Evolutionary conservation across 2,888 invertebrate species (phyloP), one percentile per base, ranked within the genome.

Genomic region (Chrysotoxum bicinctum): DNA sequence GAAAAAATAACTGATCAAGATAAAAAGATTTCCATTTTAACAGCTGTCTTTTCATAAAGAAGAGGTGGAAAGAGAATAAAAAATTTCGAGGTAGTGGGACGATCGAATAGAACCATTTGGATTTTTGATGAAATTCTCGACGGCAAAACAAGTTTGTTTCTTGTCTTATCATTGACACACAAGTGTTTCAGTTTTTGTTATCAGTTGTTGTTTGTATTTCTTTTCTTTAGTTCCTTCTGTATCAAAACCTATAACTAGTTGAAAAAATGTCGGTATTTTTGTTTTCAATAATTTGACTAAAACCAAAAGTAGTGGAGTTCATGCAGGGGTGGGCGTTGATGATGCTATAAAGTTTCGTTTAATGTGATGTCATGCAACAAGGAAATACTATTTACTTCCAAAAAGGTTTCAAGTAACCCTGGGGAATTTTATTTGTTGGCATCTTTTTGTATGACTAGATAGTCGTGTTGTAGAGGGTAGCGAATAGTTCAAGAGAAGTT

Each of bases 91-190:
- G 64, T 19, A 4, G 45, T n/a, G 40, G 23, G 21, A 60, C 10
- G 40, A 35, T 12, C 16, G 14, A 23, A 54, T 26, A 1, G 45
- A 19, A 45, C 0, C 21, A 14, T 4, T 32, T 32, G 19, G 6
- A 1, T 21, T 19, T 14, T 14, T 19, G 14, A 10, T 43, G 30
- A 19, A 56, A 56, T 32, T 3, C 32, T 30, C 9, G 12, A 16
- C 3, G 56, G 35, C 26, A 68, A 52, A 69, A 62, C 60, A 62
- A 32, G 37, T 72, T 72, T 73, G 58, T 81, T 76, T 48, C 3
- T 1, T 32, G 0, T 32, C 58, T 58, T 58, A 58, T 58, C 58
- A 21, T 58, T 37, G 4, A 16, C 54, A 54, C 54, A 37, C 35
- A 58, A 16, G 30, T 37, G 32, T 35, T 23, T 19, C 12, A 26